A percentile compares a stretch with the other conserved stretches of the same genome.
phyloP scores from a whole-genome alignment of 1,140 invertebrate genomes.

The Papilio polytes region DNA sequence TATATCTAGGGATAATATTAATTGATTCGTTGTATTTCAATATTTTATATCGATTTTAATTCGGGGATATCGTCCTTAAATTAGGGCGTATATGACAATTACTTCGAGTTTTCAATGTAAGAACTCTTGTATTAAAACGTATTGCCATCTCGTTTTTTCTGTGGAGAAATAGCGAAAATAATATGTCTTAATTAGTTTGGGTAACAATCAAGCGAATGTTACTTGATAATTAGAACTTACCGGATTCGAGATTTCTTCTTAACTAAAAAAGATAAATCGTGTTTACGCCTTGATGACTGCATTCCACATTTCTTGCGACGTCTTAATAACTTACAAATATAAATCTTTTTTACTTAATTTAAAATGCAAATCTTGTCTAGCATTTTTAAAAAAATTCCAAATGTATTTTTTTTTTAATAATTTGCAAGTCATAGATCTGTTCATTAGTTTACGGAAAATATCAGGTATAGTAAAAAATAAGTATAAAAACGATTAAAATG shows the following conservation, averaged over 20 bases:
- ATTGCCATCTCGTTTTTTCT: too few relatives aligned
- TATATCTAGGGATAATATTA: slow-evolving; percentile 28
- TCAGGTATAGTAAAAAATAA: background rate
- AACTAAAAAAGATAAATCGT: slow-evolving; percentile 38
- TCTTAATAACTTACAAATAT: background rate
- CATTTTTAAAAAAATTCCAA: background rate
- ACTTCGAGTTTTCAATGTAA: background rate
- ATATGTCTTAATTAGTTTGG: too few relatives aligned
- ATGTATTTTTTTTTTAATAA: background rate
- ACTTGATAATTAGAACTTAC: slow-evolving; percentile 41
- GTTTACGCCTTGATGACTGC: background rate
- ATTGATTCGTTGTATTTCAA: background rate
- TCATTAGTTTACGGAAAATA: too few relatives aligned
- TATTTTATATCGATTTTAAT: background rate
- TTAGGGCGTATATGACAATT: background rate
- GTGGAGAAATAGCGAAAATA: too few relatives aligned
- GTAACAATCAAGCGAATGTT: slow-evolving; percentile 15
- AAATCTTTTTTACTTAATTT: slow-evolving; percentile 1
- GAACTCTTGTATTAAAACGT: too few relatives aligned
- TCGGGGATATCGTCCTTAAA: background rate
- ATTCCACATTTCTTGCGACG: background rate
- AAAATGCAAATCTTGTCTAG: background rate
- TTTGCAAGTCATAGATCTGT: too few relatives aligned
- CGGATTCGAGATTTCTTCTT: slow-evolving; percentile 37
- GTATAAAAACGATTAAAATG: background rate